Evolutionary conservation across 2,888 invertebrate species (phyloP), one percentile per base, ranked within the genome.

Genomic region (Chrysolina oricalcia): DNA sequence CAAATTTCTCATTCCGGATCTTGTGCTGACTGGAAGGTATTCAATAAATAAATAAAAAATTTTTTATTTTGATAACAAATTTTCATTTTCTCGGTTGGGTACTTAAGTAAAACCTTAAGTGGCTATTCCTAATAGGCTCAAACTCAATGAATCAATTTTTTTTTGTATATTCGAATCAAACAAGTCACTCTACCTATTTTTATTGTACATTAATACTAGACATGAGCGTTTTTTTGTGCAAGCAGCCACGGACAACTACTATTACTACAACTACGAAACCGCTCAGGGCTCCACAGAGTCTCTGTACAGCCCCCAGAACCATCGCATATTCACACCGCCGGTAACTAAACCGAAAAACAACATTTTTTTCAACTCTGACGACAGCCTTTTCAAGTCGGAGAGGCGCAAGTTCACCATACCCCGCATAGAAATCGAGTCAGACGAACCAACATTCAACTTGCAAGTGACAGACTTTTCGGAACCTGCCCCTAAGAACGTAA

Each of bases 381-480:
- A 89, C 77, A 88, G 86, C 76, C 79, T 89, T 27, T 89, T 88
- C 78, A 88, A 87, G 81, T 84, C 86, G 11, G 88, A 88, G 81
- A 82, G 83, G 72, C 81, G 85, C 27, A 87, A 85, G 80, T 82
- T 87, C 53, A 83, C 85, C 46, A 88, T 89, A 79, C 89, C 89
- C 19, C 85, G 87, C 56, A 88, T 89, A 41, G 87, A 88, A 80
- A 87, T 89, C 43, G 86, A 87, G 75, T 83, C 80, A 40, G 84
- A 84, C 75, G 87, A 87, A 67, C 88, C 88, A 4, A 83, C 85
- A 73, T 88, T 89, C 77, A 88, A 84, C 75, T 80, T 89, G 56
- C 87, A 88, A 85, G 87, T 89, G 10, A 88, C 88, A 5, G 88
- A 89, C 83, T 89, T 88, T 80, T 88, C 88, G 9, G 89, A 89